A percentile compares a stretch with the other conserved stretches of the same genome.
phyloP scores from a whole-genome alignment of 2,797 vertebrate genomes.

The Danio jaintianensis region DNA sequence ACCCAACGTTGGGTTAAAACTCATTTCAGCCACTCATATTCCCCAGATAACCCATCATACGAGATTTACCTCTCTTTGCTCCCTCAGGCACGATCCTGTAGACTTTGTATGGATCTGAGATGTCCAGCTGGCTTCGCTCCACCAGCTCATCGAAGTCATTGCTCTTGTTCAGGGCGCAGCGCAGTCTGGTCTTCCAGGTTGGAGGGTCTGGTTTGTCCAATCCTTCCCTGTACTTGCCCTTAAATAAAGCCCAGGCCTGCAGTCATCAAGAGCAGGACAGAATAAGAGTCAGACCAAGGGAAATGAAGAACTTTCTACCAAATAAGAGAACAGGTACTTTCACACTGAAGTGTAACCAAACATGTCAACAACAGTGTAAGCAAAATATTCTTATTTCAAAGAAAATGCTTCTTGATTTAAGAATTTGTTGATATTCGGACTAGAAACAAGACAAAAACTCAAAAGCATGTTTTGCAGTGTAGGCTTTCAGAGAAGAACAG shows the following conservation, averaged over 20 bases:
- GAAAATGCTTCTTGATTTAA: too few relatives aligned
- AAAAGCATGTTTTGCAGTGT: too few relatives aligned
- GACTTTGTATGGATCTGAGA: constrained; percentile 98
- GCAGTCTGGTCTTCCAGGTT: constrained; percentile 96
- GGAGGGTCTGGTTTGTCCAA: constrained; percentile 98
- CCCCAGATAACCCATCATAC: too few relatives aligned
- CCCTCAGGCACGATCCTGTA: constrained; percentile 97
- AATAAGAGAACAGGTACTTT: too few relatives aligned
- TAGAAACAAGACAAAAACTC: too few relatives aligned
- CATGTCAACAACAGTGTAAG: too few relatives aligned
- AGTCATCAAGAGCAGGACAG: neutral
- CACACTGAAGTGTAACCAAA: too few relatives aligned
- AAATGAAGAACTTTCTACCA: neutral
- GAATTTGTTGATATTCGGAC: too few relatives aligned
- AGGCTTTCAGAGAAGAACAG: too few relatives aligned
- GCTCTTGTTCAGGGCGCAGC: constrained; percentile 98
- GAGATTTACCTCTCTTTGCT: constrained; percentile 87
- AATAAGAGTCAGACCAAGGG: neutral
- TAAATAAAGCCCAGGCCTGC: constrained; percentile 97
- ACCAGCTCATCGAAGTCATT: constrained; percentile 98
- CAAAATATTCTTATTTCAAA: too few relatives aligned
- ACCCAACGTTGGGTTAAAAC: too few relatives aligned
- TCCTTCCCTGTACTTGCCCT: constrained; percentile 96
- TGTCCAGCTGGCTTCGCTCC: constrained; percentile 95
- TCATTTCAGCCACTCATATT: too few relatives aligned